A percentile compares a stretch with the other conserved stretches of the same genome.
Evolutionary conservation across 2,888 invertebrate species (phyloP).

Genomic region (Spodoptera exigua): DNA sequence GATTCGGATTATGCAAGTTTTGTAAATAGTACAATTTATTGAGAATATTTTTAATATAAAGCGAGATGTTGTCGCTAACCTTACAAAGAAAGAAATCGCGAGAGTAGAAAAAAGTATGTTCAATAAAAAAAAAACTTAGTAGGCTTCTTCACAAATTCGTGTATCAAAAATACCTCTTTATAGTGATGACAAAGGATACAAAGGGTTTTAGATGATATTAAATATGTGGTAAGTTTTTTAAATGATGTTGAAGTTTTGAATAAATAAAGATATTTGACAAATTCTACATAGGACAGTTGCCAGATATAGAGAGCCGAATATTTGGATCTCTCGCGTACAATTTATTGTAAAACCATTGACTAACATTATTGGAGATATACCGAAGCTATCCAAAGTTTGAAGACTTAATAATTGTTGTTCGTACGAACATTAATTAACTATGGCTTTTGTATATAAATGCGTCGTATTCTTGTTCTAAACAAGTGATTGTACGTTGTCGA

Average conservation of each 20-base stretch:
- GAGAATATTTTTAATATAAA: constrained; percentile 65
- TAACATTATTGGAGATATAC: constrained; percentile 68
- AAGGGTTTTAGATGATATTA: constrained; percentile 86
- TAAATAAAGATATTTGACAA: constrained; percentile 78
- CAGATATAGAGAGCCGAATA: constrained; percentile 66
- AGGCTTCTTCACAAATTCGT: constrained; percentile 74
- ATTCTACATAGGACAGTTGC: constrained; percentile 81
- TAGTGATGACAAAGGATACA: constrained; percentile 85
- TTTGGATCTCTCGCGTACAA: constrained; percentile 64
- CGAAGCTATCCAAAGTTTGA: constrained; percentile 77
- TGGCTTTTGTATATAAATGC: constrained; percentile 71
- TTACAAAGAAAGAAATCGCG: constrained; percentile 41
- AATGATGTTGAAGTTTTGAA: constrained; percentile 84
- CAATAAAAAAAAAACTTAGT: constrained; percentile 65
- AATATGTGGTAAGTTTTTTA: constrained; percentile 83
- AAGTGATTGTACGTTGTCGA: constrained; percentile 46
- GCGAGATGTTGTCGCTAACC: constrained; percentile 29
- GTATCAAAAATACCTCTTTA: constrained; percentile 87
- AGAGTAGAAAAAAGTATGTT: constrained; percentile 69
- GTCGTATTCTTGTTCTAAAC: constrained; percentile 63
- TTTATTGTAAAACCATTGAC: constrained; percentile 60
- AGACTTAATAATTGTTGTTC: constrained; percentile 66
- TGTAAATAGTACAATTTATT: constrained; percentile 83
- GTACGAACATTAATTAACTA: constrained; percentile 56
- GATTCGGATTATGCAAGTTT: constrained; percentile 70